phyloP scores from a whole-genome alignment of 2,888 invertebrate species.

The Hololepta plana region DNA sequence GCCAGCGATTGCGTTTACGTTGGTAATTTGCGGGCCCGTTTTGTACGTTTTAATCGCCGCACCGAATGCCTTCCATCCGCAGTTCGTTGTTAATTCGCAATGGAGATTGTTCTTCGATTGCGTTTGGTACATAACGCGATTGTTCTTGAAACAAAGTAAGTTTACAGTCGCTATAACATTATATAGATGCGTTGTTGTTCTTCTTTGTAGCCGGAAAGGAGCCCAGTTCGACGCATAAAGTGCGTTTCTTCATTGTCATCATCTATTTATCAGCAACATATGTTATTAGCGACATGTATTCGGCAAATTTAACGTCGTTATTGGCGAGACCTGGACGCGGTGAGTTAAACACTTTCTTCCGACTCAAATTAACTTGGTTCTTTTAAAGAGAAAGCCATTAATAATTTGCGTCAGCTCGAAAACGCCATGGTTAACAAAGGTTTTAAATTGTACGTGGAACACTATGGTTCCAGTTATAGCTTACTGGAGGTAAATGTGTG shows the following conservation, averaged over 20 bases:
- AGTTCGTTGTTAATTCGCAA: conserved; percentile 20
- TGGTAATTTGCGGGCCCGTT: conserved; percentile 48
- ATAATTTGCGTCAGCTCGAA: conserved; percentile 44
- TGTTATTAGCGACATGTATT: conserved; percentile 62
- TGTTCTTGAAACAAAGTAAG: conserved; percentile 55
- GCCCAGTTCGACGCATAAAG: conserved; percentile 44
- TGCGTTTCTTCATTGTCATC: conserved; percentile 47
- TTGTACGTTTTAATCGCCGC: conserved; percentile 48
- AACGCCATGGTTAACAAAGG: conserved; percentile 43
- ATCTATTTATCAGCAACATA: conserved; percentile 60
- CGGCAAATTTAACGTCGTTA: conserved; percentile 57
- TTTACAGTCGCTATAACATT: conserved; percentile 7
- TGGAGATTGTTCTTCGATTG: conserved; percentile 35
- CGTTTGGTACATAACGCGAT: conserved; percentile 53
- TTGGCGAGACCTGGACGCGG: conserved; percentile 50
- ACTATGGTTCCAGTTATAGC: conserved; percentile 51
- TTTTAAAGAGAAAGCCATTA: conserved; percentile 42
- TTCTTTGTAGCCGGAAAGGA: conserved; percentile 33
- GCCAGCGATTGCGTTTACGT: conserved; percentile 47
- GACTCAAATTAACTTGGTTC: not conserved
- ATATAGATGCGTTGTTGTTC: no score
- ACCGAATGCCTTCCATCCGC: conserved; percentile 36
- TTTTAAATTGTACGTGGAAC: conserved; percentile 51
- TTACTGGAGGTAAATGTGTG: conserved; percentile 39
- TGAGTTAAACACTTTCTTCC: no score